Conservation (phyloP, 2,113 vertebrate genomes). For the Leptobrachium leishanense region DNA sequence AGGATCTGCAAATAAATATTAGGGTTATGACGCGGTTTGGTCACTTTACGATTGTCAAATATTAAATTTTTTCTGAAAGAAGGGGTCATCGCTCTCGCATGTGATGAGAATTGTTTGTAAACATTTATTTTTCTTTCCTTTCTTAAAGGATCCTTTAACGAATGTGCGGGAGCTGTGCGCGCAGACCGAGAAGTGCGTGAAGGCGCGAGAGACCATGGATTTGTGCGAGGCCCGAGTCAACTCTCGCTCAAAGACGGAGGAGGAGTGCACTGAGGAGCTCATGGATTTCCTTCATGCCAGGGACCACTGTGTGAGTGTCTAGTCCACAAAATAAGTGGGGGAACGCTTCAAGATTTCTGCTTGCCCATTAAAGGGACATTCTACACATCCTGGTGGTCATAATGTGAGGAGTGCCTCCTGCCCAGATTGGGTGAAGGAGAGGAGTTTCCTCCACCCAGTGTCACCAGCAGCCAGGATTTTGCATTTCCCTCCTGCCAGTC, state of each 20-base stretch:
- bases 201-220: constrained; percentile 75
- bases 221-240: constrained; percentile 72
- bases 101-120: too few species aligned
- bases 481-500: not conserved
- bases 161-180: constrained; percentile 72
- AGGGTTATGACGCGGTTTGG: too few species aligned
- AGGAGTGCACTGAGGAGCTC: constrained; percentile 90
- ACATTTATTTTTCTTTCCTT: too few species aligned
- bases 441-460: too few species aligned
- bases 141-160: constrained; percentile 1
- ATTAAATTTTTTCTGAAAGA: too few species aligned
- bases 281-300: constrained; percentile 90
- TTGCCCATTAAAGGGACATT: too few species aligned
- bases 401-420: not conserved
- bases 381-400: too few species aligned
- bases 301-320: constrained; percentile 86
- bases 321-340: not conserved
- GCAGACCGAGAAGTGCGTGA: constrained; percentile 75
- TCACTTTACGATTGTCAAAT: too few species aligned
- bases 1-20: too few species aligned
- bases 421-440: not conserved
- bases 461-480: too few species aligned
- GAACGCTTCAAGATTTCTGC: too few species aligned
- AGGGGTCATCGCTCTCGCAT: too few species aligned
- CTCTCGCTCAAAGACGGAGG: constrained; percentile 72